Base-by-base conservation (phyloP, 2,888 invertebrate species). In the Syritta pipiens region DNA sequence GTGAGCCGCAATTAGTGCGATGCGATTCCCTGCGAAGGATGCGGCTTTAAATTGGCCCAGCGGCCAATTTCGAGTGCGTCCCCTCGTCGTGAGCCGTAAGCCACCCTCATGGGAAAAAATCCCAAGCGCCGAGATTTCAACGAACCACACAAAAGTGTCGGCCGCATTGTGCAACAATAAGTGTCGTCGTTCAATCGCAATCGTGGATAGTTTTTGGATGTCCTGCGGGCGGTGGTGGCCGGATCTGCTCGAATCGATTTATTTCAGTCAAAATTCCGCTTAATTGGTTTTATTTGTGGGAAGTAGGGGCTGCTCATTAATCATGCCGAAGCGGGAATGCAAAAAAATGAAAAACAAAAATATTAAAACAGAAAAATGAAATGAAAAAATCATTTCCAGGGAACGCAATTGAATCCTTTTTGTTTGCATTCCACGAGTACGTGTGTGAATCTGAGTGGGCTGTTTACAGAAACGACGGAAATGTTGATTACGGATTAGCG, bases 71-170 rank as follows among this genome's bases (percentile, higher is more conserved):
- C 55, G 55, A 14, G 24, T 14, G 22, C 19, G 28, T 12, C 14
- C 2, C 32, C 12, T 4, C 17, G 14, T 7, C 10, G 28, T 20
- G 10, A 6, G 10, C 59, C 53, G 75, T 68, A 60, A 20, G 48
- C 28, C 12, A 57, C 79, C 79, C 79, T 79, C 79, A 79, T 79
- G 79, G 74, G 79, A 79, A 79, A 79, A 74, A 46, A 14, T 14
- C 60, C 59, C 53, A 22, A 12, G 12, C 46, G 37, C n/a, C n/a
- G n/a, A 59, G 59, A 65, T 77, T 71, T 48, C 24, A 19, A 68
- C 49, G 24, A 62, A 62, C 79, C 79, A 46, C 74, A 79, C 59
- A 72, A 79, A 49, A 62, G 57, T 74, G n/a, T n/a, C n/a, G n/a
- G n/a, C 72, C n/a, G 62, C n/a, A 74, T 79, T 79, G 74, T 67